A percentile compares a stretch with the other conserved stretches of the same genome.
phyloP scores from a whole-genome alignment of 2,113 vertebrate species.

The Deroptyus accipitrinus region DNA sequence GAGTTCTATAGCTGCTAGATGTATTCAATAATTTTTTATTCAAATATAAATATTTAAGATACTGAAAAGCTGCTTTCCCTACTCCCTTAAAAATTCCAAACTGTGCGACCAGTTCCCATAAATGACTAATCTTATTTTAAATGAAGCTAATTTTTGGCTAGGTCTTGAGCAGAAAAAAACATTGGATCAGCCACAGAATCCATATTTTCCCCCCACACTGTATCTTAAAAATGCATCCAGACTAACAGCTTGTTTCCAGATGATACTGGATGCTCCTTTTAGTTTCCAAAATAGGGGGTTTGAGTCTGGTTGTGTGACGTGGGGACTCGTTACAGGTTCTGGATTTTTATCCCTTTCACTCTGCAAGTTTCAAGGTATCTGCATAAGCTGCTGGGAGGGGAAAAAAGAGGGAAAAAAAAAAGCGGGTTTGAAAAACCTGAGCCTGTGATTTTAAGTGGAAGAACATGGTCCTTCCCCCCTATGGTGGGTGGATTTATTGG shows the following conservation, averaged over 20 bases:
- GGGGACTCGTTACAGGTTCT: background rate
- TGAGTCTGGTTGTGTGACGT: background rate
- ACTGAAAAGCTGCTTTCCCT: slow-evolving; percentile 22
- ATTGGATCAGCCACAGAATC: slow-evolving; percentile 48
- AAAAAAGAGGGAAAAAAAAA: accelerated
- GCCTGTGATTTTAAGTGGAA: background rate
- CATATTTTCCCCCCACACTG: slow-evolving; percentile 13
- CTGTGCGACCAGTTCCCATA: slow-evolving; percentile 41
- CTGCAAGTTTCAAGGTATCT: background rate
- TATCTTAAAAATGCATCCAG: slow-evolving; percentile 53
- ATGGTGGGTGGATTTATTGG: slow-evolving; percentile 66
- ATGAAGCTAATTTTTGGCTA: slow-evolving; percentile 63
- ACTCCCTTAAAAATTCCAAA: slow-evolving; percentile 49
- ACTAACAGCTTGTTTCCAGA: slow-evolving; percentile 67
- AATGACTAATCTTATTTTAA: slow-evolving; percentile 67
- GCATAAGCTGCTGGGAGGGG: background rate
- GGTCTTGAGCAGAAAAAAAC: slow-evolving; percentile 41
- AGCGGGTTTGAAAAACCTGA: background rate
- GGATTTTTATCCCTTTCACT: background rate
- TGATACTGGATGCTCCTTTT: slow-evolving; percentile 47
- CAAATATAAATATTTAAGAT: slow-evolving; percentile 64
- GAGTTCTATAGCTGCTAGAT: background rate
- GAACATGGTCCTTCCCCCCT: slow-evolving; percentile 14
- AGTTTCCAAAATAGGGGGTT: background rate
- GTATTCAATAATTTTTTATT: background rate